Conservation (phyloP, 1,140 invertebrate species). For the Phocides pigmalion region DNA sequence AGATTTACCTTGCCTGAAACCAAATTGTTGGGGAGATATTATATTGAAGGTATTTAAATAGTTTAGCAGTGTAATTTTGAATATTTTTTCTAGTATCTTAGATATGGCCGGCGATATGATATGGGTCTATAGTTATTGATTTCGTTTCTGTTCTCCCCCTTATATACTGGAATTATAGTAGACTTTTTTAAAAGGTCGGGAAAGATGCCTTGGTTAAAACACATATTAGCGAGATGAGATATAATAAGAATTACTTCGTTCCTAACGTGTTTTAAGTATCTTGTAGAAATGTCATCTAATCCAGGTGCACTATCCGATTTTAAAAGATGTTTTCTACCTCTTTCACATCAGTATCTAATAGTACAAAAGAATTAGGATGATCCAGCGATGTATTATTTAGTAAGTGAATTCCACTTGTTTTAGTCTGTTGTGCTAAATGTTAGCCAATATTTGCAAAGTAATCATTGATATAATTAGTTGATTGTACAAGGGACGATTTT, state of each 20-base stretch:
- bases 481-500: constrained; percentile 6
- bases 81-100: constrained; percentile 9
- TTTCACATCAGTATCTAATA: constrained; percentile 22
- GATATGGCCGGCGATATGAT: constrained; percentile 2
- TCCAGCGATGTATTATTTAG: neutral
- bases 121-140: constrained; percentile 12
- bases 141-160: constrained; percentile 1
- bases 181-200: constrained; percentile 12
- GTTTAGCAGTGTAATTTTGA: neutral
- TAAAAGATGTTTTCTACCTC: constrained; percentile 29
- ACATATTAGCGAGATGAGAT: constrained; percentile 7
- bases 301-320: constrained; percentile 34
- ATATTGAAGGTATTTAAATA: neutral
- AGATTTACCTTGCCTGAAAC: constrained; percentile 3
- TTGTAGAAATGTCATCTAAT: constrained; percentile 16
- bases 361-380: constrained; percentile 30
- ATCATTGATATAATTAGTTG: constrained; percentile 17
- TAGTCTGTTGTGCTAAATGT: constrained; percentile 18
- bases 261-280: constrained; percentile 32
- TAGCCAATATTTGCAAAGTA: constrained; percentile 33
- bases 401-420: neutral
- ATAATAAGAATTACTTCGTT: constrained; percentile 11
- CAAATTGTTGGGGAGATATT: neutral
- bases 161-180: constrained; percentile 4
- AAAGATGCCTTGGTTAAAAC: constrained; percentile 10